phyloP scores from a whole-genome alignment of 2,888 invertebrate genomes.

The Mimas tiliae region DNA sequence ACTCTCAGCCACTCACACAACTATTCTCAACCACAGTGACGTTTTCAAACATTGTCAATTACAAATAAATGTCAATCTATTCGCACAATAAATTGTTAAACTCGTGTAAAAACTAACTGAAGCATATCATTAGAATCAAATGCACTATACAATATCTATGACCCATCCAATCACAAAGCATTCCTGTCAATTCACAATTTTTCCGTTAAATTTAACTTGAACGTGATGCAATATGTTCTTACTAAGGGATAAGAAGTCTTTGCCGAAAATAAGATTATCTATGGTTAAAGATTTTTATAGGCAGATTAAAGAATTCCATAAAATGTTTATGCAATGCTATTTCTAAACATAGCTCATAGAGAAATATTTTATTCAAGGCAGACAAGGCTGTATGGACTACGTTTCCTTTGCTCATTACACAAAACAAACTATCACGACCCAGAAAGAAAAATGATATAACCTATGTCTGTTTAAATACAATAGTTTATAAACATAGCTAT shows the following conservation, averaged over 20 bases:
- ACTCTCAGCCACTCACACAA: not conserved
- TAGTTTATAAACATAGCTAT: too few relatives aligned
- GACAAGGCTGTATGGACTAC: too few relatives aligned
- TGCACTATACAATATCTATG: constrained; percentile 31
- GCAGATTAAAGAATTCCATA: too few relatives aligned
- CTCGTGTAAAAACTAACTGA: constrained; percentile 35
- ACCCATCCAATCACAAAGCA: constrained; percentile 32
- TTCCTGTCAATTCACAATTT: constrained; percentile 37
- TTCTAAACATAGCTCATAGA: too few relatives aligned
- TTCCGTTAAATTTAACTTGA: constrained; percentile 45
- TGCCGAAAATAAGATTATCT: constrained; percentile 56
- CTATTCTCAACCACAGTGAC: too few relatives aligned
- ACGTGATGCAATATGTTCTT: not conserved
- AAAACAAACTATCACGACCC: too few relatives aligned
- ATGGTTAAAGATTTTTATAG: constrained; percentile 43
- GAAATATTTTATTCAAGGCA: too few relatives aligned
- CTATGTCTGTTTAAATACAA: too few relatives aligned
- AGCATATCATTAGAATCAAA: constrained; percentile 33
- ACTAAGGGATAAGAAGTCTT: constrained; percentile 36
- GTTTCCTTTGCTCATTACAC: too few relatives aligned
- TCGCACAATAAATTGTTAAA: constrained; percentile 27
- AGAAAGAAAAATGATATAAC: too few relatives aligned
- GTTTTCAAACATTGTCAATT: constrained; percentile 2
- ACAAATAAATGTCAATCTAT: constrained; percentile 2
- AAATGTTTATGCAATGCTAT: too few relatives aligned